These are phyloP conservation scores for Ganaspis brasiliensis DNA, from an alignment of 2,888 invertebrate genomes.

Conservation along the genomic window DNA sequence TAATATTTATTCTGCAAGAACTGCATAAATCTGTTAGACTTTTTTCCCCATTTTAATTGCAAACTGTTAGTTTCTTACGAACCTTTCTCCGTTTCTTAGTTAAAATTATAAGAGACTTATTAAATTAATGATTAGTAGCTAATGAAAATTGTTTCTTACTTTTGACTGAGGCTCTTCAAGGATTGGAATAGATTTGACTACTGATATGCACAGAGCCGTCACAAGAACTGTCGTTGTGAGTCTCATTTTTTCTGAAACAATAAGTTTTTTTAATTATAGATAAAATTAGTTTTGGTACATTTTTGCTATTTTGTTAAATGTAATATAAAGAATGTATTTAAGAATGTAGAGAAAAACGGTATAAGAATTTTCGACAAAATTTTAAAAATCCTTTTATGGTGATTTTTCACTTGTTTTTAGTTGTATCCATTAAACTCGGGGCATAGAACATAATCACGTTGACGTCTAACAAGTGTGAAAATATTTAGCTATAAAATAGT, in stretches of 20 bases:
- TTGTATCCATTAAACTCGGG: neutral
- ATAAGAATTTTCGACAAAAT: too few species aligned
- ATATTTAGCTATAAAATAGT: slow-evolving; percentile 18
- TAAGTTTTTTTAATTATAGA: too few species aligned
- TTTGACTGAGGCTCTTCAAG: slow-evolving; percentile 73
- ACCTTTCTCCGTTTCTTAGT: neutral
- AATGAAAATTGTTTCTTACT: slow-evolving; percentile 65
- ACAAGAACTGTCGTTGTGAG: slow-evolving; percentile 68
- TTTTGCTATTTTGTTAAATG: too few species aligned
- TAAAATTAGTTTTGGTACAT: too few species aligned
- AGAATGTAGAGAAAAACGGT: too few species aligned
- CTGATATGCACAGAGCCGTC: slow-evolving; percentile 70
- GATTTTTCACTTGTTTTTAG: neutral
- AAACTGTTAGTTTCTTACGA: neutral
- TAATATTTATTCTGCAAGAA: neutral
- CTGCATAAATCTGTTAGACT: slow-evolving; percentile 1
- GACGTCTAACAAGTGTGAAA: slow-evolving; percentile 10
- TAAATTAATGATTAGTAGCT: neutral
- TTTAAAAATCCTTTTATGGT: neutral
- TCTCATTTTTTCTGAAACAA: slow-evolving; percentile 69
- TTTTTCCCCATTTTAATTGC: neutral
- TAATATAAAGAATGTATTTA: too few species aligned
- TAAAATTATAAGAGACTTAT: neutral
- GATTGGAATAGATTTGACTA: slow-evolving; percentile 73
- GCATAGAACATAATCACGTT: slow-evolving; percentile 4